These are phyloP conservation scores for Sapayoa aenigma DNA, from an alignment of 2,113 vertebrate genomes.

Conservation along the genomic window DNA sequence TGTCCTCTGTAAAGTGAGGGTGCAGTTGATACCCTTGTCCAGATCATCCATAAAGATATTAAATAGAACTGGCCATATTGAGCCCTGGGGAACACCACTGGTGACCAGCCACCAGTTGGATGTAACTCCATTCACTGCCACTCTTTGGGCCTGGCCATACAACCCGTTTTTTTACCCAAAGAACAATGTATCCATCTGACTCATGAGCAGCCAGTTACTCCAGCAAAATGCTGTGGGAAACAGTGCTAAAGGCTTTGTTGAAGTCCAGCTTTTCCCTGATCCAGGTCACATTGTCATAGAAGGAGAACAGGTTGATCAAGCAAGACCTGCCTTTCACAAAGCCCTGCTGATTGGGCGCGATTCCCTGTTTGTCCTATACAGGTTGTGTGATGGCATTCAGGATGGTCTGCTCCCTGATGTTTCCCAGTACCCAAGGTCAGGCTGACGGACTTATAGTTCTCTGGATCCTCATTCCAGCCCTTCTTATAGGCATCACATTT, in stretches of 20 bases:
- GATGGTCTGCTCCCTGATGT: neutral
- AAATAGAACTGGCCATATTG: neutral
- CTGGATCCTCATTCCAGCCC: accelerated
- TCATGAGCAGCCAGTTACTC: neutral
- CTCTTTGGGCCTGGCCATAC: accelerated
- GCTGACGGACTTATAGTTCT: neutral
- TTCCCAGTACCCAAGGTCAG: neutral
- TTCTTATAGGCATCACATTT: neutral
- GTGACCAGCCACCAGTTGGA: accelerated
- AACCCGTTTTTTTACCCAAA: neutral
- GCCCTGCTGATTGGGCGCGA: neutral
- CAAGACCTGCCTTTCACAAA: neutral
- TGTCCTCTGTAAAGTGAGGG: neutral
- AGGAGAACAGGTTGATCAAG: neutral
- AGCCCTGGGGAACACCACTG: neutral
- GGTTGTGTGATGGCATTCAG: accelerated
- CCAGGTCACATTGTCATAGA: neutral
- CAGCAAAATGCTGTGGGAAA: neutral
- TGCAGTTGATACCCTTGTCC: accelerated
- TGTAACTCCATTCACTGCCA: neutral
- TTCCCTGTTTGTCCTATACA: accelerated
- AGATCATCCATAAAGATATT: neutral
- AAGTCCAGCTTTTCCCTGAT: too few relatives aligned
- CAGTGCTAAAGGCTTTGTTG: neutral
- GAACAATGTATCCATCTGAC: accelerated